Base-by-base conservation (phyloP, 2,888 invertebrate genomes). In the Prosapia bicincta region DNA sequence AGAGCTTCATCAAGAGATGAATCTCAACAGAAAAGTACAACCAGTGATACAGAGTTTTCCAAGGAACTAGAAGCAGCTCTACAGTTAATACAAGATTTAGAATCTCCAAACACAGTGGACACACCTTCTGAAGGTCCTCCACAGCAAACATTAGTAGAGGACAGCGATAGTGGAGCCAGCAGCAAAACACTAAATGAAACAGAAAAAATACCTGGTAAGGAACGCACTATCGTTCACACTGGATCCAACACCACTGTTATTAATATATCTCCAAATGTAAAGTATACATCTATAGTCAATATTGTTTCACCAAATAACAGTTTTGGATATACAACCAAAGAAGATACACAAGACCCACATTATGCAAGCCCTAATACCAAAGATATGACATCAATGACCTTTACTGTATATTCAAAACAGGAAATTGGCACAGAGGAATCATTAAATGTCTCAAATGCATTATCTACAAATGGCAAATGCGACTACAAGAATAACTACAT, bases 41-140 rank as follows among this genome's bases (percentile, higher is more conserved):
- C 65, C 10, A 86, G 79, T 86, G 86, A 79, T 66, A 67, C 71
- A 65, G 76, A 76, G n/a, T 76, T 76, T 26, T 86, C 85, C 32
- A 86, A 86, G 79, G 86, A 87, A 80, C 81, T 87, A 72, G 87
- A 87, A 79, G 87, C 87, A 2, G 87, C 86, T 3, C 81, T 87
- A 30, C 86, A 87, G 79, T 81, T 87, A 54, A 86, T 87, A 72
- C 87, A 86, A 81, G 87, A 87, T 80, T 80, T 87, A 77, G 87
- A 86, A 80, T 86, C 86, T 80, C 87, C 87, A 1, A 86, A 86
- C 78, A 86, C 86, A 25, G 83, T 28, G 23, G 76, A 76, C 23
- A 76, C 76, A 9, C 76, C 76, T 9, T 66, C 72, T 5, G 76
- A 76, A 7, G 20, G 24, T 32, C 72, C 66, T 25, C 32, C 10